Percentiles rank a stretch among this genome's conserved stretches.
Evolutionary conservation across 2,113 vertebrate species (phyloP).

Genomic region (Ondatra zibethicus): DNA sequence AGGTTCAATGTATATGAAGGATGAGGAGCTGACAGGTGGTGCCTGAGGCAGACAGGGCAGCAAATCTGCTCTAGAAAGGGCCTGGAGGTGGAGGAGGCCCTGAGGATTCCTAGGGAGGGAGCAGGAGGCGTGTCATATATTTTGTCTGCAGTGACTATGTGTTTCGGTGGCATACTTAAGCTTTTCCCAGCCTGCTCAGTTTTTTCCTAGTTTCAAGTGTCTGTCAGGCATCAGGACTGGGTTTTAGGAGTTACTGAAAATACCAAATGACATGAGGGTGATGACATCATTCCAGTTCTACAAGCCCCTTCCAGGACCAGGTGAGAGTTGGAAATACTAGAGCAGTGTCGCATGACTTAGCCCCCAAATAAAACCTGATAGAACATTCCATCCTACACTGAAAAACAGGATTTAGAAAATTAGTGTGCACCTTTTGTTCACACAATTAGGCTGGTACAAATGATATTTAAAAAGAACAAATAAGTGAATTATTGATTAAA

Average conservation of each 20-base stretch:
- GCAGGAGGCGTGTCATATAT: no score
- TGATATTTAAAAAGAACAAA: background rate
- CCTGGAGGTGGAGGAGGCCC: accelerated
- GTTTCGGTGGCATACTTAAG: background rate
- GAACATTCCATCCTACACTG: background rate
- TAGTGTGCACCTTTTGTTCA: background rate
- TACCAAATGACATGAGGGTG: background rate
- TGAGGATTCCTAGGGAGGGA: background rate
- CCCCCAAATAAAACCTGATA: background rate
- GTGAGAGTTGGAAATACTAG: background rate
- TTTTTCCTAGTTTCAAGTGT: background rate
- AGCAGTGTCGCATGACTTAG: background rate
- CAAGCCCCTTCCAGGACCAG: background rate
- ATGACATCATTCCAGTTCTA: background rate
- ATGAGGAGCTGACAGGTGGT: background rate
- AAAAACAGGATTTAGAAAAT: background rate
- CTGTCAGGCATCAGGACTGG: background rate
- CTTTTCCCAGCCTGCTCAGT: background rate
- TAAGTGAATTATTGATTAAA: background rate
- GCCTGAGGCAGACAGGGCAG: background rate
- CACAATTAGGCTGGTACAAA: background rate
- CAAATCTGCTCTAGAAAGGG: background rate
- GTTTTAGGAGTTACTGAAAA: slow-evolving; percentile 11
- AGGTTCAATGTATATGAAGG: background rate
- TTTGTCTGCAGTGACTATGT: background rate